Conservation (phyloP, 2,113 vertebrate genomes). For the Tinamus guttatus region DNA sequence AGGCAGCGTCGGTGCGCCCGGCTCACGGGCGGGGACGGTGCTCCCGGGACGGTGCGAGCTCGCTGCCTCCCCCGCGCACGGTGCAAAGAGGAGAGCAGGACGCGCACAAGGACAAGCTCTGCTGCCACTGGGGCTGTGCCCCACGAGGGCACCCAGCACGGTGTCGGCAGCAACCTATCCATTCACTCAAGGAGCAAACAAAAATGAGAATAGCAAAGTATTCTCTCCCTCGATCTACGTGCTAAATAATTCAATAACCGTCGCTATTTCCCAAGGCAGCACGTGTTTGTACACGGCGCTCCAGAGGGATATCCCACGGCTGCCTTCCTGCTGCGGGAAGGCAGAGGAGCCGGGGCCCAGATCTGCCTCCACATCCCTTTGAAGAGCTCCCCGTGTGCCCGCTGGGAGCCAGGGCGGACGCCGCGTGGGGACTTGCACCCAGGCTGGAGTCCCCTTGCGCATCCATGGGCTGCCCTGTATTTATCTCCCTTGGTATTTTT, state of each 20-base stretch:
- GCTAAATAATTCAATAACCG: not conserved
- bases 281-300: accelerated
- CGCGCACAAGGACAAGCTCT: not conserved
- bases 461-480: accelerated
- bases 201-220: not conserved
- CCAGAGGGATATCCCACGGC: not conserved
- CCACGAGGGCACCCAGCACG: not conserved
- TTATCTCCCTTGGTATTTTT: not conserved
- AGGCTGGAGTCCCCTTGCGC: not conserved
- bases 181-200: not conserved
- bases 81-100: not conserved
- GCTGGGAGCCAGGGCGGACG: not conserved
- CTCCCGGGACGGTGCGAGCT: not conserved
- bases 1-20: not conserved
- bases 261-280: not conserved
- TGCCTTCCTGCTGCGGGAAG: not conserved
- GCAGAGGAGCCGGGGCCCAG: not conserved
- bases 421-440: accelerated
- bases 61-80: not conserved
- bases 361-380: not conserved
- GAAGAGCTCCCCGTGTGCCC: not conserved
- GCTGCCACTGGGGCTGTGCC: not conserved
- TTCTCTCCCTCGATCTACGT: not conserved
- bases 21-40: not conserved
- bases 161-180: accelerated